Evolutionary conservation across 2,888 invertebrate species (phyloP).

Genomic region (Diaphora mendica): DNA sequence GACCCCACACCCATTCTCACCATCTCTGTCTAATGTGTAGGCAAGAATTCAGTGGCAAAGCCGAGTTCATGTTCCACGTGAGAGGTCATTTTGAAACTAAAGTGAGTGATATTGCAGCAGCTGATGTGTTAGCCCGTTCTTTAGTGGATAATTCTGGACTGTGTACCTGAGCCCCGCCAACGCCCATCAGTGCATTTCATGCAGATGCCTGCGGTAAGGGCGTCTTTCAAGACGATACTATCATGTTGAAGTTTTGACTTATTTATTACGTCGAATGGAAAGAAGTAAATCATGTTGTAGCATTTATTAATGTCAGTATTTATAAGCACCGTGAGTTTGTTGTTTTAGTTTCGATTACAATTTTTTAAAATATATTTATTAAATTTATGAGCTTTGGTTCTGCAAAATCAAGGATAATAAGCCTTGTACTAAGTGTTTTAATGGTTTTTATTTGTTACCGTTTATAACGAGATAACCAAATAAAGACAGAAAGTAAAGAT

Average conservation of each 20-base stretch:
- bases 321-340: constrained; percentile 30
- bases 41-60: constrained; percentile 88
- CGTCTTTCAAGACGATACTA: constrained; percentile 80
- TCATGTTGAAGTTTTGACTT: constrained; percentile 79
- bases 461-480: background rate
- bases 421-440: background rate
- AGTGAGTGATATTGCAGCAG: constrained; percentile 83
- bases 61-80: constrained; percentile 90
- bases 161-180: constrained; percentile 84
- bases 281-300: constrained; percentile 26
- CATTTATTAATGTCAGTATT: constrained; percentile 36
- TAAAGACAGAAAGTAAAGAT: background rate
- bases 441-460: background rate
- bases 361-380: background rate
- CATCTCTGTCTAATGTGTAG: constrained; percentile 89
- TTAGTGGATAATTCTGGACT: constrained; percentile 85
- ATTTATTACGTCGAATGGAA: constrained; percentile 32
- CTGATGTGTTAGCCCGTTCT: constrained; percentile 82
- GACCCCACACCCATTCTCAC: constrained; percentile 82
- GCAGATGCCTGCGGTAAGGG: constrained; percentile 75
- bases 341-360: constrained; percentile 11
- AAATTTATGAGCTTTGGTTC: background rate
- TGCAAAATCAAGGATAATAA: background rate
- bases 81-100: constrained; percentile 88
- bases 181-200: constrained; percentile 76